Conservation (phyloP, 2,113 vertebrate genomes). For the Phyllostomus discolor region DNA sequence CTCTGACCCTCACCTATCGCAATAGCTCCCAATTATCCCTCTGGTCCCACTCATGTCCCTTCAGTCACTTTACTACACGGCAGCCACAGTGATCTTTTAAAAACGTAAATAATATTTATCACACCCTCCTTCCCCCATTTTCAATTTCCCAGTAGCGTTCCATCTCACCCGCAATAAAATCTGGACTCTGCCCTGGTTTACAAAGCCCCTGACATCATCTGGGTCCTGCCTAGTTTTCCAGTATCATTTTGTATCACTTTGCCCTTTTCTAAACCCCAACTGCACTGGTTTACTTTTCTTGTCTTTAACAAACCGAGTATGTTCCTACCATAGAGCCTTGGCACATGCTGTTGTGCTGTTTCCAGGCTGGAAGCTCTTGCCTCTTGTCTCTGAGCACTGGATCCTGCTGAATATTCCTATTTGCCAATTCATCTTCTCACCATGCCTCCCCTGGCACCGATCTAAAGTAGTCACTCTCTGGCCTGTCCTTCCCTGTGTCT, state of each 20-base stretch:
- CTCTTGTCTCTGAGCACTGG: not conserved
- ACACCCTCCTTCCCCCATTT: not conserved
- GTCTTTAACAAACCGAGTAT: not conserved
- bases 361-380: not conserved
- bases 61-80: not conserved
- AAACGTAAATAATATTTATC: not conserved
- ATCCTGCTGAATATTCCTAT: not conserved
- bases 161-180: not conserved
- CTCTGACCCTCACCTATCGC: not conserved
- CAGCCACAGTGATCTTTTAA: not conserved
- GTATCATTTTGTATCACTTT: not conserved
- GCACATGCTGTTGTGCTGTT: not conserved
- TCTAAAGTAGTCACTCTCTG: not conserved
- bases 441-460: too few species aligned
- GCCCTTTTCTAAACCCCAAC: not conserved
- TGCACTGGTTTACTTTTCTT: not conserved
- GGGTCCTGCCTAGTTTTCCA: not conserved
- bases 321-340: not conserved
- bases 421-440: not conserved
- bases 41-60: not conserved
- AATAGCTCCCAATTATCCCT: not conserved
- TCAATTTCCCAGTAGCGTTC: not conserved
- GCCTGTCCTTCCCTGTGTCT: not conserved
- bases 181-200: not conserved
- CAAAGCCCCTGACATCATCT: not conserved